Evolutionary conservation across 2,888 invertebrate species (phyloP), one percentile per base, ranked within the genome.

Genomic region (Andrena hattorfiana): DNA sequence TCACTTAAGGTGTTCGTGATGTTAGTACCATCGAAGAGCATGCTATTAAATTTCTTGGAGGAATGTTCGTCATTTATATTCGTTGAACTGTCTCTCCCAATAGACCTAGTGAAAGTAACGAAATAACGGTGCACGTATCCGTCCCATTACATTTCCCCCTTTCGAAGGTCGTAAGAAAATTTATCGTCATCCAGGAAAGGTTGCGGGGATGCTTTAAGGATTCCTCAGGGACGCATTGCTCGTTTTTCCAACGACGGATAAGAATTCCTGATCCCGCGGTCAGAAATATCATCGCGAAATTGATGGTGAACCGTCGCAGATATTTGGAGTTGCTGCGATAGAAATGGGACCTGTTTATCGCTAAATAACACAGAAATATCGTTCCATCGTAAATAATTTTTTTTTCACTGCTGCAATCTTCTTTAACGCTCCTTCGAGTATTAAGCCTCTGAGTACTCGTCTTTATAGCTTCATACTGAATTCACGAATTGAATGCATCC

Each of bases 191-290:
- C 13, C 54, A 10, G 42, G 56, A 66, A 63, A 62, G 56, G 75
- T 59, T 75, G 64, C 56, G 20, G n/a, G 69, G 64, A 60, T 51
- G 49, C 30, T 51, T 69, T 75, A 64, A 79, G 59, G 49, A 75
- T 70, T 79, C 79, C 79, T 60, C 10, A 0, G 79, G 79, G 79
- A 51, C 35, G 7, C 69, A 64, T 75, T 28, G 69, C 49, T 75
- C 79, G 75, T 75, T 75, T 79, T 75, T 51, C 59, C 35, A 20
- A 20, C 64, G 69, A 60, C 63, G 49, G 75, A 60, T 59, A 75
- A 35, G 69, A 64, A 69, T 75, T 75, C 59, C 42, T 51, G 69
- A 75, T 70, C 64, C 23, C 59, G 30, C 2, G 64, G 49, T 62
- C 62, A 51, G 69, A 66, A 69, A 59, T 70, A 70, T 66, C 51